Percentiles rank a stretch among this genome's conserved stretches.
These are phyloP conservation scores for Botia almorhae DNA, from an alignment of 2,797 vertebrate species.

Conservation along the genomic window DNA sequence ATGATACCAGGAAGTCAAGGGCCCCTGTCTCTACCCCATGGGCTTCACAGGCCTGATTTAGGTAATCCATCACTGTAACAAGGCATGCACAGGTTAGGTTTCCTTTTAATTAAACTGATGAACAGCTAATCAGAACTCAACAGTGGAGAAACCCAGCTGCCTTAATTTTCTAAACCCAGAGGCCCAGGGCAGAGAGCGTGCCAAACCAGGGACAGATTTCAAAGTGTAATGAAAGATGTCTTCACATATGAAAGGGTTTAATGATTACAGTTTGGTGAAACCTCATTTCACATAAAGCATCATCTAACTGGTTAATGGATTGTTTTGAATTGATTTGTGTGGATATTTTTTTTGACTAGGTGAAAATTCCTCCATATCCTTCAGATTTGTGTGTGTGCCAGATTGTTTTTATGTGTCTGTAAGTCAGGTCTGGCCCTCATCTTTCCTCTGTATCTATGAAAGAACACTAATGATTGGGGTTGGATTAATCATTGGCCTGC, in stretches of 20 bases:
- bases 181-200: conserved; percentile 22
- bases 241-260: not conserved
- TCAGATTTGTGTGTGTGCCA: not conserved
- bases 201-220: conserved; percentile 40
- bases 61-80: conserved; percentile 65
- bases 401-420: not conserved
- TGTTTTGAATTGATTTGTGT: not conserved
- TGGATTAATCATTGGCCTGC: conserved; percentile 61
- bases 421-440: conserved; percentile 36
- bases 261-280: not conserved
- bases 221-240: conserved; percentile 14
- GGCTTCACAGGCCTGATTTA: conserved; percentile 67
- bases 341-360: not conserved
- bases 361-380: not conserved
- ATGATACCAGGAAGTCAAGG: conserved; percentile 60
- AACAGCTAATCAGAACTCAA: conserved; percentile 68
- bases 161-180: conserved; percentile 36
- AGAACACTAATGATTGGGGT: conserved; percentile 53
- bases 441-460: conserved; percentile 48
- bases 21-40: conserved; percentile 64
- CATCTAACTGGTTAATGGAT: not conserved
- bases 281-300: not conserved
- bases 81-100: conserved; percentile 71
- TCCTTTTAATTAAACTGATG: conserved; percentile 75
- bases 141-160: conserved; percentile 59